These are phyloP conservation scores for Theodoxus fluviatilis DNA, from an alignment of 2,888 invertebrate genomes.

Conservation along the genomic window DNA sequence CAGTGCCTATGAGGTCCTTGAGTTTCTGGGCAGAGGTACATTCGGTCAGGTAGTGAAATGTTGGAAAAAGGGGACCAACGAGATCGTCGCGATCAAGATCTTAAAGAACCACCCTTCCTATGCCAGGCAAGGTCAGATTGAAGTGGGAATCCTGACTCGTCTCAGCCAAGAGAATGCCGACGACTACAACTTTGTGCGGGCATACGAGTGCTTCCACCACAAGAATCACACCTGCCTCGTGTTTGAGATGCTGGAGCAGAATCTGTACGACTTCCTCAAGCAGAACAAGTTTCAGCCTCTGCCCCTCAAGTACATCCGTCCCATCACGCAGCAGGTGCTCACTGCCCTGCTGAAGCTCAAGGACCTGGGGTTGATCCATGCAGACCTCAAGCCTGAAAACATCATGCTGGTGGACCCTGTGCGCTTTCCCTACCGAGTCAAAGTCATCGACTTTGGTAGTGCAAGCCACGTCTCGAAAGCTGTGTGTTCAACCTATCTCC, in stretches of 20 bases:
- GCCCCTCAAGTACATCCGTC: slow-evolving; percentile 96
- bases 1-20: slow-evolving; percentile 90
- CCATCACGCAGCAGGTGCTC: slow-evolving; percentile 96
- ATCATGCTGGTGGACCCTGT: slow-evolving; percentile 99
- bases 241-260: slow-evolving; percentile 99
- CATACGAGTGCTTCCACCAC: slow-evolving; percentile 99
- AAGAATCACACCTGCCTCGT: slow-evolving; percentile 99
- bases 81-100: slow-evolving; percentile 99
- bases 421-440: slow-evolving; percentile 96
- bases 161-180: slow-evolving; percentile 67
- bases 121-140: slow-evolving; percentile 99
- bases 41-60: slow-evolving; percentile 99
- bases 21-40: slow-evolving; percentile 98
- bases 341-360: slow-evolving; percentile 83
- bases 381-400: slow-evolving; percentile 99
- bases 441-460: slow-evolving; percentile 98
- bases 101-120: slow-evolving; percentile 99
- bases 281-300: slow-evolving; percentile 99
- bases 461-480: slow-evolving; percentile 99
- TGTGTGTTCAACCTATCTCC: slow-evolving; percentile 98
- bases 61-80: slow-evolving; percentile 99
- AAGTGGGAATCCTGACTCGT: slow-evolving; percentile 75
- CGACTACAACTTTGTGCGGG: slow-evolving; percentile 97
- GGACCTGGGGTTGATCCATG: slow-evolving; percentile 99
- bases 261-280: slow-evolving; percentile 99